phyloP scores from a whole-genome alignment of 2,113 vertebrate genomes.

The Chamaetylas fuelleborni region DNA sequence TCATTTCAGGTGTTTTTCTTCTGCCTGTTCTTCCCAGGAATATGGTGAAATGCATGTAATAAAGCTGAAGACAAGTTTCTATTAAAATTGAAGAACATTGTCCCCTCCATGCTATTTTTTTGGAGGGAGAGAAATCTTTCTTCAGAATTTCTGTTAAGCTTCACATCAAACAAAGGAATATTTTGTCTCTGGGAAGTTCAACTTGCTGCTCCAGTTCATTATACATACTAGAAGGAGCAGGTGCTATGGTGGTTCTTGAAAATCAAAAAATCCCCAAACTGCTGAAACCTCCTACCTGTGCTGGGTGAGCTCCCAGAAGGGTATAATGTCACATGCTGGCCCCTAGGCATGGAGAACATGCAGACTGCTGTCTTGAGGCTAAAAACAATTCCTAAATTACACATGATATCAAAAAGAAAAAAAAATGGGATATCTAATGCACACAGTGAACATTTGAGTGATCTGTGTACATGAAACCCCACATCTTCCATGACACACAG shows the following conservation, averaged over 20 bases:
- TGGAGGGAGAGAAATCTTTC: neutral
- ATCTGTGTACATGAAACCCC: neutral
- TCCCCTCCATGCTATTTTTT: neutral
- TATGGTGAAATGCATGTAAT: neutral
- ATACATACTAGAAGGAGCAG: neutral
- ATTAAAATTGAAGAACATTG: neutral
- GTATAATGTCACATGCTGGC: rapidly evolving
- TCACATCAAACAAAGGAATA: neutral
- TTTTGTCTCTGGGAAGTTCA: neutral
- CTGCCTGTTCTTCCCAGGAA: neutral
- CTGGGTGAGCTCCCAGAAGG: neutral
- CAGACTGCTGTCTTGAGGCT: neutral
- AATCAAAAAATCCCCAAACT: neutral
- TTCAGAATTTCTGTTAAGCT: neutral
- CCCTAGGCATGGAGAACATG: neutral
- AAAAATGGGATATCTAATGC: neutral
- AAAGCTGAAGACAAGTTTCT: neutral
- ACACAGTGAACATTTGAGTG: neutral
- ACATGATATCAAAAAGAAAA: neutral
- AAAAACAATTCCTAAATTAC: neutral
- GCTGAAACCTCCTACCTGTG: neutral
- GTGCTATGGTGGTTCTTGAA: neutral
- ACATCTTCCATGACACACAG: neutral
- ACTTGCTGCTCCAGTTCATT: neutral
- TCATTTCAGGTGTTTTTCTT: neutral